These are phyloP conservation scores for Tiphia femorata DNA, from an alignment of 2,888 invertebrate species.

Conservation along the genomic window DNA sequence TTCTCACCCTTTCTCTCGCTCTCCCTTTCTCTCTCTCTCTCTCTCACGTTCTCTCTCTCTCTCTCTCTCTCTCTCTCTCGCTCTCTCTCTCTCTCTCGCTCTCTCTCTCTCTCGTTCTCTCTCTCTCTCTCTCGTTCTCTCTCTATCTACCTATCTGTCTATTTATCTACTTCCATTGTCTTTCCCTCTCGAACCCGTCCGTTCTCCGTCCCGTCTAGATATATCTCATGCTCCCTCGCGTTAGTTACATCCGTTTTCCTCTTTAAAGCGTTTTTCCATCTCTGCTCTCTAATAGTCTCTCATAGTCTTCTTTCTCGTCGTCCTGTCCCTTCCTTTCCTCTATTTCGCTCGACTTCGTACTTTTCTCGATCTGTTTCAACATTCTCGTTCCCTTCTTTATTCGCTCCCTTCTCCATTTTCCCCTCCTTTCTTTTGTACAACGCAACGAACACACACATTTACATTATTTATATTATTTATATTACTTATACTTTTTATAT, in stretches of 20 bases:
- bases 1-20: slow-evolving; percentile 28
- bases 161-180: slow-evolving; percentile 22
- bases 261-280: slow-evolving; percentile 31
- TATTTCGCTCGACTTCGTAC: slow-evolving; percentile 2
- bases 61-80: slow-evolving; percentile 20
- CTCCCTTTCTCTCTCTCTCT: slow-evolving; percentile 18
- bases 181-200: slow-evolving; percentile 13
- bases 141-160: too few relatives aligned
- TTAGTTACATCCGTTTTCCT: slow-evolving; percentile 21
- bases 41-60: slow-evolving; percentile 23
- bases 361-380: slow-evolving; percentile 18
- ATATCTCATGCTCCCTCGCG: slow-evolving; percentile 4
- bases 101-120: slow-evolving; percentile 19
- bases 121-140: too few relatives aligned
- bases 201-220: slow-evolving; percentile 18
- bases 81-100: slow-evolving; percentile 13
- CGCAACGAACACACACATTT: slow-evolving; percentile 66
- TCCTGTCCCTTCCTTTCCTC: neutral
- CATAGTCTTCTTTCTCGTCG: slow-evolving; percentile 4
- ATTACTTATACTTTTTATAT: slow-evolving; percentile 52
- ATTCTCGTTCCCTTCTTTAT: neutral
- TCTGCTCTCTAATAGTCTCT: slow-evolving; percentile 1
- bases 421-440: slow-evolving; percentile 59
- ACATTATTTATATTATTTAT: slow-evolving; percentile 58
- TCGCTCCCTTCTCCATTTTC: slow-evolving; percentile 23